A percentile compares a stretch with the other conserved stretches of the same genome.
These are phyloP conservation scores for Chouioia cunea DNA, from an alignment of 2,888 invertebrate genomes.

Conservation along the genomic window DNA sequence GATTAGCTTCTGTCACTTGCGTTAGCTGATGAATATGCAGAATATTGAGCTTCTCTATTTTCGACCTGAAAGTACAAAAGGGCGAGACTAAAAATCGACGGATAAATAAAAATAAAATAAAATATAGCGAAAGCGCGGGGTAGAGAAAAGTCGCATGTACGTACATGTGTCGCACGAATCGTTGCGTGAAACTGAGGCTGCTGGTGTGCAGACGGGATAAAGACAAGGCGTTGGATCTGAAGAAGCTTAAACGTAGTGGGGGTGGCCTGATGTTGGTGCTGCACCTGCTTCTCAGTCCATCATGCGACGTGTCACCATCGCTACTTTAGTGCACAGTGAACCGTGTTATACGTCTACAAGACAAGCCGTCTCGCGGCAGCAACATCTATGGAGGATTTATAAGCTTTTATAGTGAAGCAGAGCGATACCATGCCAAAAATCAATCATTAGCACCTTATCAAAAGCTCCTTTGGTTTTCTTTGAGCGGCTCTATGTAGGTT, in stretches of 20 bases:
- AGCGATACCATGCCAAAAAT: conserved; percentile 51
- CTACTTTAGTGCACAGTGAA: conserved; percentile 66
- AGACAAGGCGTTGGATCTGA: conserved; percentile 40
- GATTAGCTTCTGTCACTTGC: conserved; percentile 39
- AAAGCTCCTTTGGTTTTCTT: conserved; percentile 28
- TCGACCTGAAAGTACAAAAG: conserved; percentile 43
- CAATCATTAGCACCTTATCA: conserved; percentile 46
- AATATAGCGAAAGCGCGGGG: conserved; percentile 44
- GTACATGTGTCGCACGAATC: conserved; percentile 56
- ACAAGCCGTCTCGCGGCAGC: conserved; percentile 59
- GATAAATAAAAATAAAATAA: not conserved
- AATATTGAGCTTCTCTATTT: conserved; percentile 10
- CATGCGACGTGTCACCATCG: conserved; percentile 67
- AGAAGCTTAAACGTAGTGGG: conserved; percentile 51
- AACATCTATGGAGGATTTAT: conserved; percentile 62
- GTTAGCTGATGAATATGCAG: conserved; percentile 7
- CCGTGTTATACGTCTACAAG: conserved; percentile 65
- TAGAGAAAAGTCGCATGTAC: conserved; percentile 47
- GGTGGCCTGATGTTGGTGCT: conserved; percentile 52
- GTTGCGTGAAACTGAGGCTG: conserved; percentile 33
- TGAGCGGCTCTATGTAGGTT: conserved; percentile 35
- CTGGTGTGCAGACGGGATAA: conserved; percentile 9
- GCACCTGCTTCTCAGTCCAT: conserved; percentile 68
- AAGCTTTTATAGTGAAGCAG: conserved; percentile 51
- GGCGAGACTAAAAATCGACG: conserved; percentile 42